Base-by-base conservation (phyloP, 2,113 vertebrate species). In the Platysteira castanea region DNA sequence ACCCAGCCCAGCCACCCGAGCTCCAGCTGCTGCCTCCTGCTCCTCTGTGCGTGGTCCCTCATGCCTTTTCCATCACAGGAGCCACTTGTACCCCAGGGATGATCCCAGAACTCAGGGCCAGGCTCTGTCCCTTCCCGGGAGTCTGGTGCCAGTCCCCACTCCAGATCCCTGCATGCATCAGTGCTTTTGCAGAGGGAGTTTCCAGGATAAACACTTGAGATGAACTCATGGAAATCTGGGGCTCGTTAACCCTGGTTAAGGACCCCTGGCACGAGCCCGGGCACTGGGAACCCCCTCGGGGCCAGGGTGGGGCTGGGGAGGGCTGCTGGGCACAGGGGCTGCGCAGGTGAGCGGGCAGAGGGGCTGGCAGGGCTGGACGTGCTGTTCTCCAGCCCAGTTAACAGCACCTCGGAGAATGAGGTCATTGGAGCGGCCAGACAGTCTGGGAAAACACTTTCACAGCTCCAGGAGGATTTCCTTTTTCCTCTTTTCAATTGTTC, bases 391-490 rank as follows among this genome's bases (percentile, higher is more conserved):
- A 83, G 84, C 57, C 74, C 84, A 89, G 1, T 84, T 95, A 95
- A 85, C 71, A 73, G 74, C 81, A 90, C 83, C 90, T 86, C 41
- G 0, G 87, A 96, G 90, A 89, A 93, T 96, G 96, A 96, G 92
- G 90, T 97, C 96, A 97, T 93, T 3, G 6, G 17, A 89, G 57
- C 2, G n/a, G 94, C 87, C 96, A 97, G 96, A 97, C 96, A 93
- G 96, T 96, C 96, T 97, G 94, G 94, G 96, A 97, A 96, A 96
- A 96, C 93, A 95, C 93, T 92, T 91, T 75, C 91, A 87, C 89
- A 94, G 91, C 96, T 96, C 95, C 93, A 89, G 94, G 78, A 96
- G 95, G 96, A 96, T 96, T 97, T 97, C 96, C 96, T 96, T 95
- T 96, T 97, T 96, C 96, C 95, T 96, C 78, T 89, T 94, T 95